Percentiles rank a stretch among this genome's conserved stretches.
phyloP scores from a whole-genome alignment of 2,888 invertebrate genomes.

The Apocheima hispidaria region DNA sequence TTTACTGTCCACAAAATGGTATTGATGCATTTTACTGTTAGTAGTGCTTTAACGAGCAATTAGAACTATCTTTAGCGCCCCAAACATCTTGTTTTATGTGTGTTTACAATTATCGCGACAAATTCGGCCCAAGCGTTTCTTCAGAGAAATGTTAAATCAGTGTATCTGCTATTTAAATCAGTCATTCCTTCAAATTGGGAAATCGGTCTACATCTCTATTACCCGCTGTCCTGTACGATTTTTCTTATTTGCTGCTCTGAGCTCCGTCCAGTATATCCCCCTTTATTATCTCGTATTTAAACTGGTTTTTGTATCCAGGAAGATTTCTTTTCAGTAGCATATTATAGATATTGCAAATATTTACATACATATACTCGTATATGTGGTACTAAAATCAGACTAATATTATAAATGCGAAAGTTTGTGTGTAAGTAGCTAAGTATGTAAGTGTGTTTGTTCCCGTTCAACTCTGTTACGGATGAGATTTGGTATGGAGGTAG shows the following conservation, averaged over 20 bases:
- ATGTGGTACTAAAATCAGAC: too few species aligned
- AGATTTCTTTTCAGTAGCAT: too few species aligned
- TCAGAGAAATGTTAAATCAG: slow-evolving; percentile 1
- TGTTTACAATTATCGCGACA: slow-evolving; percentile 62
- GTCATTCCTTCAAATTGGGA: background rate
- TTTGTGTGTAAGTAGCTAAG: too few species aligned
- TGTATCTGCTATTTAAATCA: background rate
- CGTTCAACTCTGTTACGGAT: too few species aligned
- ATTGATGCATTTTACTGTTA: slow-evolving; percentile 44
- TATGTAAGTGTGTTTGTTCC: too few species aligned
- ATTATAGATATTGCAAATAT: too few species aligned
- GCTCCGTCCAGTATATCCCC: too few species aligned
- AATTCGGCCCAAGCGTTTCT: slow-evolving; percentile 41
- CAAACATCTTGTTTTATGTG: slow-evolving; percentile 56
- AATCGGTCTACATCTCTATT: background rate
- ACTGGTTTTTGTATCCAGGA: too few species aligned
- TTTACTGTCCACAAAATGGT: slow-evolving; percentile 34
- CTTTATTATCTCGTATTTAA: background rate
- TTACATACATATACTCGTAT: too few species aligned
- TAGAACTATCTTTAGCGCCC: slow-evolving; percentile 51
- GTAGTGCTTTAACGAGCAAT: slow-evolving; percentile 57
- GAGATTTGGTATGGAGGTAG: too few species aligned
- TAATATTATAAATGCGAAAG: too few species aligned
- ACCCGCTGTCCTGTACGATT: background rate
- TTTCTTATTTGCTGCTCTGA: too few species aligned